Percentiles rank a stretch among this genome's conserved stretches.
These are phyloP conservation scores for Hephaestus fuliginosus DNA, from an alignment of 2,797 vertebrate species.

Conservation along the genomic window DNA sequence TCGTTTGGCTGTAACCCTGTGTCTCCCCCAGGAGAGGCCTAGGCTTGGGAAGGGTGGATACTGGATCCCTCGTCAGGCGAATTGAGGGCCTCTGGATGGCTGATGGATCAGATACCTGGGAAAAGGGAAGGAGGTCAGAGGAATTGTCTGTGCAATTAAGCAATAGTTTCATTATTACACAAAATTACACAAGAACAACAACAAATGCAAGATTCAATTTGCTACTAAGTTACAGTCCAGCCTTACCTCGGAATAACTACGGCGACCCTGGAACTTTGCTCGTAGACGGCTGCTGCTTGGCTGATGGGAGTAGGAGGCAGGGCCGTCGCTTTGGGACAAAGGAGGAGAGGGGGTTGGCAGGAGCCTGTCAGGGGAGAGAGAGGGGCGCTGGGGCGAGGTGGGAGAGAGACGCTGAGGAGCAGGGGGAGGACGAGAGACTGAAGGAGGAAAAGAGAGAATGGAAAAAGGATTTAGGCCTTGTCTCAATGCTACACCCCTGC, in stretches of 20 bases:
- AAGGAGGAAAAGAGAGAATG: background rate
- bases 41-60: conserved; percentile 89
- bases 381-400: conserved; percentile 70
- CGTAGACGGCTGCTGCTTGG: conserved; percentile 88
- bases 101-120: conserved; percentile 85
- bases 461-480: background rate
- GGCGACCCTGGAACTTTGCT: conserved; percentile 90
- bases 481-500: background rate
- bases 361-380: conserved; percentile 75
- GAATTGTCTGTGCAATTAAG: background rate
- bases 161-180: background rate
- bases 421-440: conserved; percentile 79
- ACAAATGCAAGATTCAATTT: background rate
- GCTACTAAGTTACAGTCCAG: too few species aligned
- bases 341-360: conserved; percentile 76
- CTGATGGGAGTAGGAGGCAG: conserved; percentile 85
- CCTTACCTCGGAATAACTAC: conserved; percentile 90
- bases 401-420: conserved; percentile 82
- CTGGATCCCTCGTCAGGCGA: conserved; percentile 86
- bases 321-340: conserved; percentile 77
- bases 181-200: background rate
- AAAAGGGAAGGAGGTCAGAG: background rate
- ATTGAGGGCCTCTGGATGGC: conserved; percentile 78
- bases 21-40: conserved; percentile 76
- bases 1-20: conserved; percentile 74